Evolutionary conservation across 1,140 invertebrate genomes (phyloP).

Genomic region (Camponotus pennsylvanicus): DNA sequence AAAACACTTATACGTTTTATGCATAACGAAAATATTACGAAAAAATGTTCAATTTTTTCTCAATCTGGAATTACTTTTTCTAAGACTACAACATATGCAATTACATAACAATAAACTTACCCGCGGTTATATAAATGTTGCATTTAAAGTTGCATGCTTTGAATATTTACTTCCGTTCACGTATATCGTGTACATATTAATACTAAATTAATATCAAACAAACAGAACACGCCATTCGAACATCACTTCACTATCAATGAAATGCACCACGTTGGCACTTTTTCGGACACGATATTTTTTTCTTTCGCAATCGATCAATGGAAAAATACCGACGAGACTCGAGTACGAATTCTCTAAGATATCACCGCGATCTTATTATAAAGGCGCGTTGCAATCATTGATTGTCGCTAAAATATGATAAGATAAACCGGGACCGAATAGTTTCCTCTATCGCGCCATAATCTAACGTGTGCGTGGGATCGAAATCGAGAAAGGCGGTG

Average conservation of each 20-base stretch:
- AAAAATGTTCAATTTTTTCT: background rate
- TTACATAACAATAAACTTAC: background rate
- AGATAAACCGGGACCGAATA: background rate
- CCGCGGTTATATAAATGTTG: background rate
- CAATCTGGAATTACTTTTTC: background rate
- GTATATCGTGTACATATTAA: background rate
- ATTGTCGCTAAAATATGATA: background rate
- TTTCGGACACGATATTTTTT: background rate
- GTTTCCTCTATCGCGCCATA: background rate
- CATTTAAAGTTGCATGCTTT: background rate
- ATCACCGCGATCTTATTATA: background rate
- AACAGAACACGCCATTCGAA: background rate
- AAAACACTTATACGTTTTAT: background rate
- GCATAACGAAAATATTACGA: background rate
- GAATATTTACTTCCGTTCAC: background rate
- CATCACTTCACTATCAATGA: constrained; percentile 13
- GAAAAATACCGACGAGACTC: background rate
- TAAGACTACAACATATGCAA: background rate
- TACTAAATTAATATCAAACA: background rate
- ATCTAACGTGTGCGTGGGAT: background rate
- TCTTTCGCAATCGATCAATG: background rate
- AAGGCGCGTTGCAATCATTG: background rate
- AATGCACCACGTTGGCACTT: constrained; percentile 21
- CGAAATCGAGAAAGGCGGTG: constrained; percentile 24
- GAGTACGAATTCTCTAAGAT: background rate